Evolutionary conservation across 2,113 vertebrate species (phyloP), one percentile per base, ranked within the genome.

Genomic region (Hemicordylus capensis): DNA sequence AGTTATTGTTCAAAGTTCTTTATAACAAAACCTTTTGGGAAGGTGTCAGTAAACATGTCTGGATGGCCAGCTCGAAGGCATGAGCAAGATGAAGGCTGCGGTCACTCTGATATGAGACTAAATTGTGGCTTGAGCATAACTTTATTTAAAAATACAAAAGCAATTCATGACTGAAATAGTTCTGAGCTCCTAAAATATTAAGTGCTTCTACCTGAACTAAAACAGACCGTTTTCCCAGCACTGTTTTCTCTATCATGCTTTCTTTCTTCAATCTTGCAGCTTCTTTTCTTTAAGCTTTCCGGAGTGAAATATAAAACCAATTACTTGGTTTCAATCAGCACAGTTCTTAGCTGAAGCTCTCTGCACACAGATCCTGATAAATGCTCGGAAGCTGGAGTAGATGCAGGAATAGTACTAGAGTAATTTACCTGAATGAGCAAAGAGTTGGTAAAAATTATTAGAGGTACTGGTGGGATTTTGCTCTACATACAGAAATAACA

Each of bases 181-280:
- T 91, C 79, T 67, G 51, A 86, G 34, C 69, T 87, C 44, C 82
- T 91, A 84, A 93, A 94, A 95, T 91, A 93, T 88, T 91, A 90
- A 87, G 85, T 28, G 87, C 34, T 70, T 87, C 80, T 78, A 87
- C 87, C 88, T 85, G 87, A 90, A 93, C 67, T 79, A 82, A 89
- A 89, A 82, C 6, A 81, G 42, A 75, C 75, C 70, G 67, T 79
- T 92, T 93, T 89, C 89, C 89, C 89, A 89, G 88, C 34, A 64
- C 88, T 78, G 88, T 64, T 44, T 51, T 79, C 61, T 88, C 72
- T 70, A 79, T 76, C 76, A 63, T 46, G 89, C 78, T 88, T 93
- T 90, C 51, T 87, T 88, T 87, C 87, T 93, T 93, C 92, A 90
- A 87, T 85, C 88, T 93, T 88, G 79, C 89, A 76, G 82, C 76